Base-by-base conservation (phyloP, 1,140 invertebrate genomes). In the Drosophila eugracilis region DNA sequence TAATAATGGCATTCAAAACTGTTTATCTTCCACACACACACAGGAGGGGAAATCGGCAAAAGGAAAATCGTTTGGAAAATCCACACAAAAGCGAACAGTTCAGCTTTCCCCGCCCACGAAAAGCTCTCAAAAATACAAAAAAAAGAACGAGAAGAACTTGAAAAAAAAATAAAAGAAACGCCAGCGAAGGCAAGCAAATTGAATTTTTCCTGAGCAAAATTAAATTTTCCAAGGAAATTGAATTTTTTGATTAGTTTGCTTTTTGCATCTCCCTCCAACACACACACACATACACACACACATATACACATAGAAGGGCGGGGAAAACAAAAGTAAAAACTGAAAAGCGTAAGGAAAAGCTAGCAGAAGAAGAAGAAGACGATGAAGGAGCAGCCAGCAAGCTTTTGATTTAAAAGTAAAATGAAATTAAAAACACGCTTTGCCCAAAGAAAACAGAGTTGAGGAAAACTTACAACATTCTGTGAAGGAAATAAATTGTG, bases 191-290 rank as follows among this genome's bases (percentile, higher is more conserved):
- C 83, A 60, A 65, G 78, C 83, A 88, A 88, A 88, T 88, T 88
- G 84, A 88, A 88, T 88, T 88, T 88, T 88, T 84, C 78, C 71
- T 83, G 84, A 88, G 78, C 66, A 88, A 88, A 88, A 88, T 88
- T 88, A 88, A 88, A 88, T 88, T 86, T 86, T 88, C 83, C 83
- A 88, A 88, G 83, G 83, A 88, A 88, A 88, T 88, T 88, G 83
- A 88, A 88, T 88, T 88, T 88, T 88, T 88, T 88, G 83, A 88
- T 88, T 88, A 88, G 83, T 88, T 88, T 88, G 83, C 83, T 83
- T 88, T 86, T 86, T 86, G 83, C 83, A 86, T 86, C 70, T 83
- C 83, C 24, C 75, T 83, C 41, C 58, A 32, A 76, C 80, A 75
- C 60, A 74, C 67, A 74, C 53, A 63, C 53, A 59, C 54, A 59